phyloP scores from a whole-genome alignment of 2,113 vertebrate species.

The Festucalex cinctus region DNA sequence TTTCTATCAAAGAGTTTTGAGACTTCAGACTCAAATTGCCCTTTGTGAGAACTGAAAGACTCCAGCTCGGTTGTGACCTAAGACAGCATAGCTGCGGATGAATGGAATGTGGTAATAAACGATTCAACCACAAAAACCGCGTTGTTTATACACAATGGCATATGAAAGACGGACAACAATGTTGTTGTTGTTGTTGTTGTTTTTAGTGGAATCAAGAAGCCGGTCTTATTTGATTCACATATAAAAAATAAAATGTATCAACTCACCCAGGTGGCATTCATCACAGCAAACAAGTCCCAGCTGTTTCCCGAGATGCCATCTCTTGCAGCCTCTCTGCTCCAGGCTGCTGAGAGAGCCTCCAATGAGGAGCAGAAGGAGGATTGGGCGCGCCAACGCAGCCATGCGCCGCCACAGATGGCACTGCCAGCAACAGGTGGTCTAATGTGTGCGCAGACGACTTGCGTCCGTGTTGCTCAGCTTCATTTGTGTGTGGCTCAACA shows the following conservation, averaged over 20 bases:
- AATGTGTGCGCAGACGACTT: not conserved
- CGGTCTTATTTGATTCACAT: not conserved
- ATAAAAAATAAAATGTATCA: not conserved
- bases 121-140: too few relatives aligned
- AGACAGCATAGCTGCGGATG: too few relatives aligned
- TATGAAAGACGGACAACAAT: too few relatives aligned
- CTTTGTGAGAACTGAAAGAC: too few relatives aligned
- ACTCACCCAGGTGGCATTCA: slow-evolving; percentile 49
- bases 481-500: not conserved
- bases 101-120: too few relatives aligned
- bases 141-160: too few relatives aligned
- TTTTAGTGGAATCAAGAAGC: too few relatives aligned
- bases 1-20: too few relatives aligned
- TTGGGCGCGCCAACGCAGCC: slow-evolving; percentile 11
- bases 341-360: not conserved
- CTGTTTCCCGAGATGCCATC: fast-evolving
- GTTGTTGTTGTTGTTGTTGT: too few relatives aligned
- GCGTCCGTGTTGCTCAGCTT: not conserved
- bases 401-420: slow-evolving; percentile 22
- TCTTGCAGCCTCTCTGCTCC: slow-evolving; percentile 31
- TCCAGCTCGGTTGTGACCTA: too few relatives aligned
- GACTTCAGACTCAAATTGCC: too few relatives aligned
- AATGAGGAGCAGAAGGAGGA: slow-evolving; percentile 29
- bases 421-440: not conserved
- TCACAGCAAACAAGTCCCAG: slow-evolving; percentile 29